A percentile compares a stretch with the other conserved stretches of the same genome.
Conservation (phyloP, 1,140 invertebrate species). For the Trypoxylus dichotomus region DNA sequence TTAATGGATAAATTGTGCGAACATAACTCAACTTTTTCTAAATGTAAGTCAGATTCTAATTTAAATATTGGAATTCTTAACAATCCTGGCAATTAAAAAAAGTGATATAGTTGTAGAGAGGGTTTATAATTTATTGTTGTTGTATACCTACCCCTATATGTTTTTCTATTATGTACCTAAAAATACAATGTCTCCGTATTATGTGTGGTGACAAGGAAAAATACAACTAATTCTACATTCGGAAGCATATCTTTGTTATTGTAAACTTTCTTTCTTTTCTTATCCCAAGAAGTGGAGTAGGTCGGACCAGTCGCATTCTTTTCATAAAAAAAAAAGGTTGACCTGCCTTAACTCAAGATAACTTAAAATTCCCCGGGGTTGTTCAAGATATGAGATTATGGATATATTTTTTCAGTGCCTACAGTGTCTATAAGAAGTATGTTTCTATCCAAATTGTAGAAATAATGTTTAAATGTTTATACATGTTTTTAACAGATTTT, state of each 20-base stretch:
- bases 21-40: not conserved
- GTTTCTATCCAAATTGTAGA: not conserved
- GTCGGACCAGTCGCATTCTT: not conserved
- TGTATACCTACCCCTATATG: too few species aligned
- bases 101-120: not conserved
- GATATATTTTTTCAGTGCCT: not conserved
- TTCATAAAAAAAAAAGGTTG: constrained; percentile 14
- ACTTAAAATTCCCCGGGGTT: not conserved
- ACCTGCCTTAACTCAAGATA: not conserved
- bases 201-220: not conserved
- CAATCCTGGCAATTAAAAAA: not conserved
- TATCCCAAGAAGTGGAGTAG: not conserved
- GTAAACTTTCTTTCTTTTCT: not conserved
- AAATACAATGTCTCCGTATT: not conserved
- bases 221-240: not conserved
- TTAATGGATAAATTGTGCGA: not conserved
- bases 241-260: not conserved
- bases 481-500: not conserved
- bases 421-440: not conserved
- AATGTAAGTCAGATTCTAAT: constrained; percentile 2
- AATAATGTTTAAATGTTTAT: not conserved
- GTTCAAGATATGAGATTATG: not conserved
- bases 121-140: not conserved
- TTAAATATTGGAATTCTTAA: not conserved
- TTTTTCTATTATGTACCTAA: not conserved